These are phyloP conservation scores for Sander lucioperca DNA, from an alignment of 2,113 vertebrate genomes.

Conservation along the genomic window DNA sequence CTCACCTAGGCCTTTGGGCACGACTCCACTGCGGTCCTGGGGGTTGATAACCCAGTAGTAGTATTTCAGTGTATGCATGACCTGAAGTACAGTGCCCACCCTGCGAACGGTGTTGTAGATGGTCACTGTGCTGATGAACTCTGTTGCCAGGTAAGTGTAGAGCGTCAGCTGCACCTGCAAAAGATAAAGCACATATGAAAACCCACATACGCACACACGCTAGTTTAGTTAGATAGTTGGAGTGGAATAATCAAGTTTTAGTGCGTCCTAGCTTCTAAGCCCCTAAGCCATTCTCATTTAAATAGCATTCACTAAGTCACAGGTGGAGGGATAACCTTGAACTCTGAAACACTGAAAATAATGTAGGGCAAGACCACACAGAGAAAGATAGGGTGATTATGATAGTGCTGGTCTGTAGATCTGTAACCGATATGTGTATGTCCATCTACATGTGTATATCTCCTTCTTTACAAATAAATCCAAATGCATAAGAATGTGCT, in stretches of 20 bases:
- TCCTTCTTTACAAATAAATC: neutral
- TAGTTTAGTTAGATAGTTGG: neutral
- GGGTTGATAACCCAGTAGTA: slow-evolving; percentile 98
- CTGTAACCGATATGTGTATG: neutral
- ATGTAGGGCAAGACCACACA: slow-evolving; percentile 13
- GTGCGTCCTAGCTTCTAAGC: neutral
- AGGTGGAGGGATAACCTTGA: slow-evolving; percentile 44
- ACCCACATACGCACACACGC: slow-evolving; percentile 3
- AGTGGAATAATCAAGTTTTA: slow-evolving; percentile 22
- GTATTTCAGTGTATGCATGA: slow-evolving; percentile 97
- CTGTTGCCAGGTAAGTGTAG: slow-evolving; percentile 96
- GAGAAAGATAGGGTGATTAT: slow-evolving; percentile 16
- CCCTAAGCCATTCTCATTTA: slow-evolving; percentile 27
- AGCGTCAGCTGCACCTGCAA: slow-evolving; percentile 92
- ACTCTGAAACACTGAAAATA: slow-evolving; percentile 28
- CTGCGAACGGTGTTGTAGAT: slow-evolving; percentile 96
- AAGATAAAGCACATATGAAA: slow-evolving; percentile 18
- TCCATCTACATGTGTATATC: neutral
- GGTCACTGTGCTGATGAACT: slow-evolving; percentile 96
- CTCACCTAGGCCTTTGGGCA: slow-evolving; percentile 93
- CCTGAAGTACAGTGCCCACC: slow-evolving; percentile 94
- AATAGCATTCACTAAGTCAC: slow-evolving; percentile 26
- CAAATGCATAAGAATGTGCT: slow-evolving; percentile 1
- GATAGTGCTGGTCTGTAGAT: neutral
- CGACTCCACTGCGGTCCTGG: slow-evolving; percentile 94